Evolutionary conservation across 2,113 vertebrate genomes (phyloP).

Genomic region (Tenrec ecaudatus): DNA sequence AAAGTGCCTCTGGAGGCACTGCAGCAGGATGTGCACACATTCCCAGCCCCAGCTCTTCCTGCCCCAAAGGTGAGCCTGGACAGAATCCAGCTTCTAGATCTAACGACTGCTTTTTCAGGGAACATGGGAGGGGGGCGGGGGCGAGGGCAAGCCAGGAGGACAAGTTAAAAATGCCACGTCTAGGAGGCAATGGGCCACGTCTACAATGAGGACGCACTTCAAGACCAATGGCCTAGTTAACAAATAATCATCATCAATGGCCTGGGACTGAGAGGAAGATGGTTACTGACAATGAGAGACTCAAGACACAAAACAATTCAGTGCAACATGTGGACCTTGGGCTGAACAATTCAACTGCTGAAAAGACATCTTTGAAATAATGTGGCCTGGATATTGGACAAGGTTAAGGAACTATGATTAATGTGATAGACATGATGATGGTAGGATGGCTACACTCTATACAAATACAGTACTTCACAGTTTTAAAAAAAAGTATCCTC

Average conservation of each 20-base stretch:
- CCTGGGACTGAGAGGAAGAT: too few relatives aligned
- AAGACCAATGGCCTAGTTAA: background rate
- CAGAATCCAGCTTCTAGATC: background rate
- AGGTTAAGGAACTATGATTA: conserved; percentile 47
- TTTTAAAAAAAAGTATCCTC: conserved; percentile 44
- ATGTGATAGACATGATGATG: conserved; percentile 33
- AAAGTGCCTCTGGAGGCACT: fast-evolving
- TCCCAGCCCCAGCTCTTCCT: background rate
- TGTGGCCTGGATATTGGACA: background rate
- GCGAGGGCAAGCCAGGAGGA: background rate
- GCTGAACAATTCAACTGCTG: background rate
- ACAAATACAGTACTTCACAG: conserved; percentile 59
- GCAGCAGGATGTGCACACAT: fast-evolving
- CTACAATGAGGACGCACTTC: background rate
- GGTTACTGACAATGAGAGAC: background rate
- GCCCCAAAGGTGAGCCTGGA: background rate
- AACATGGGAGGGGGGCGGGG: background rate
- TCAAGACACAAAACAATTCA: background rate
- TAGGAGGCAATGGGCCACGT: background rate
- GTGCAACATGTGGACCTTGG: background rate
- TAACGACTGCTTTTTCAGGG: background rate
- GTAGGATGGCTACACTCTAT: background rate
- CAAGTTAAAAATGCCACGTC: background rate
- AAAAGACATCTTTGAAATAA: background rate
- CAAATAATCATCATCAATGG: background rate